A percentile compares a stretch with the other conserved stretches of the same genome.
phyloP scores from a whole-genome alignment of 30 jellyfish, hydroid and myxozoan genomes.

The Turritopsis dohrnii region DNA sequence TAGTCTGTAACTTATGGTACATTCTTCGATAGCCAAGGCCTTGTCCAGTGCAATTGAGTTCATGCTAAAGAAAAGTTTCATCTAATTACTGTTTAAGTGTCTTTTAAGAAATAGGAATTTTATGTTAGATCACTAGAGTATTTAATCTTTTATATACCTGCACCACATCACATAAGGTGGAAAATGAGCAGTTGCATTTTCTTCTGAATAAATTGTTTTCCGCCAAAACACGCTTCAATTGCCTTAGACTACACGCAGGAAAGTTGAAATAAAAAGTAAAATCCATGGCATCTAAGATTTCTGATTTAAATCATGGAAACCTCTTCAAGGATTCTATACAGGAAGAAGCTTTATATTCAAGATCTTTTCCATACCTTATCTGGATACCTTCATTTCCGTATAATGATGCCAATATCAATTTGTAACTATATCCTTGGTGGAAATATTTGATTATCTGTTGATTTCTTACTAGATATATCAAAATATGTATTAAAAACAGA shows the following conservation, averaged over 20 bases:
- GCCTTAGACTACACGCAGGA: not conserved
- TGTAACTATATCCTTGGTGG: not conserved
- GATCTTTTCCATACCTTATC: not conserved
- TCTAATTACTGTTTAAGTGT: not conserved
- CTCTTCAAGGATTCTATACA: not conserved
- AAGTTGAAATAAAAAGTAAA: not conserved
- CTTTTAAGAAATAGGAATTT: not conserved
- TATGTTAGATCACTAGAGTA: too few species aligned
- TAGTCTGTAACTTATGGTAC: not conserved
- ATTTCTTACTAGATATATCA: not conserved
- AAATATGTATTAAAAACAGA: not conserved
- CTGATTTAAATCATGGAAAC: not conserved
- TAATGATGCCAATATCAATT: not conserved
- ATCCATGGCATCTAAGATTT: too few species aligned
- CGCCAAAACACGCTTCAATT: not conserved
- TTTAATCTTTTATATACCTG: not conserved
- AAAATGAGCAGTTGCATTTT: not conserved
- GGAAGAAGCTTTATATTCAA: not conserved
- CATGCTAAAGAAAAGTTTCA: not conserved
- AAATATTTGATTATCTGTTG: not conserved
- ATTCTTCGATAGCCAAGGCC: not conserved
- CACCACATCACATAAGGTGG: not conserved
- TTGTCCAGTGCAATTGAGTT: not conserved
- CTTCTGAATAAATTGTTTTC: not conserved
- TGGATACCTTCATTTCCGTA: not conserved